Evolutionary conservation across 2,797 vertebrate species (phyloP).

Genomic region (Gastrophryne carolinensis): DNA sequence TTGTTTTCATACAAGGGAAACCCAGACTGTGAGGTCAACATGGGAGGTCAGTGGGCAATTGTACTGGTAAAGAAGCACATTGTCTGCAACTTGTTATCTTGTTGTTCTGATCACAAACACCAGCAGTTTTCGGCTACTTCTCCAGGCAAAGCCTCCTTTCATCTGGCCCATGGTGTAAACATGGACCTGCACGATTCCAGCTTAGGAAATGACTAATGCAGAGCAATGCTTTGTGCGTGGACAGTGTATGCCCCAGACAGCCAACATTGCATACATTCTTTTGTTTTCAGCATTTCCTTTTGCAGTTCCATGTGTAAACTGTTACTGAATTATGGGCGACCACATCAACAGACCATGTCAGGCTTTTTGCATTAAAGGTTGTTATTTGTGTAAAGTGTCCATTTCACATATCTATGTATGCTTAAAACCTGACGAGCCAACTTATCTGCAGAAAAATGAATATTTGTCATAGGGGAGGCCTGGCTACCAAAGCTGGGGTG

Average conservation of each 20-base stretch:
- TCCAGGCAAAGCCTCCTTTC: constrained; percentile 28
- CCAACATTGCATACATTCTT: constrained; percentile 35
- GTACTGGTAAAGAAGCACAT: constrained; percentile 45
- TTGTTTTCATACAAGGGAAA: constrained; percentile 47
- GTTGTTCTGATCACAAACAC: constrained; percentile 49
- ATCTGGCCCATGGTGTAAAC: constrained; percentile 43
- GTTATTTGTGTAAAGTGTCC: no score
- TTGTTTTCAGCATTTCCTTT: constrained; percentile 42
- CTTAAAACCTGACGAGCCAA: no score
- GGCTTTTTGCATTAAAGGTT: background rate
- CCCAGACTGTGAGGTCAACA: constrained; percentile 36
- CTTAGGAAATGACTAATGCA: constrained; percentile 48
- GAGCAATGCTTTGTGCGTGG: constrained; percentile 35
- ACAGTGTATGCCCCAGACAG: background rate
- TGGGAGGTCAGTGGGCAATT: constrained; percentile 38
- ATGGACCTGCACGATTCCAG: constrained; percentile 20
- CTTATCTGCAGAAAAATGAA: no score
- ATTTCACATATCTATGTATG: no score
- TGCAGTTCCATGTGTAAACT: constrained; percentile 28
- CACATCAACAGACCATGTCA: background rate
- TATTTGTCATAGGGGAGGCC: no score
- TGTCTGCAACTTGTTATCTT: constrained; percentile 45
- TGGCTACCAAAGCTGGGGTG: no score
- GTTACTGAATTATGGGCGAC: constrained; percentile 29
- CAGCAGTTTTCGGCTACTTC: constrained; percentile 45